Evolutionary conservation across 2,888 invertebrate species (phyloP).

Genomic region (Frankliniella intonsa): DNA sequence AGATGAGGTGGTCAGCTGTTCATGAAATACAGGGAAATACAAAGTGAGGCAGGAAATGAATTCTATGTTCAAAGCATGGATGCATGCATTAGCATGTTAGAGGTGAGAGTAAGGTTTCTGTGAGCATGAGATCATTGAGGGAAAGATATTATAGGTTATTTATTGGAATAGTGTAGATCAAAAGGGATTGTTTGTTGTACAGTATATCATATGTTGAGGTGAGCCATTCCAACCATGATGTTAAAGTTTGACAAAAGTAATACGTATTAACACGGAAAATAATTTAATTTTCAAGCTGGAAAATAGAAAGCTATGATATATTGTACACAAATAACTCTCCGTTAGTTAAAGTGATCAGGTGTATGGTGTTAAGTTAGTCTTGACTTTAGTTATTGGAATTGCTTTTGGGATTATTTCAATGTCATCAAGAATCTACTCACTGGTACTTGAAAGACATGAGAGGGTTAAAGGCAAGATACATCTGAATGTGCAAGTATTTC

Average conservation of each 20-base stretch:
- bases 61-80: neutral
- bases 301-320: too few relatives aligned
- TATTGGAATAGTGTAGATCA: neutral
- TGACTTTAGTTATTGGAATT: too few relatives aligned
- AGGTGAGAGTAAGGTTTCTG: neutral
- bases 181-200: neutral
- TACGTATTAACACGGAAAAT: neutral
- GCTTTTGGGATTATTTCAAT: too few relatives aligned
- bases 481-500: too few relatives aligned
- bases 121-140: neutral
- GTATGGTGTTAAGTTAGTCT: too few relatives aligned
- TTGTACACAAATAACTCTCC: too few relatives aligned
- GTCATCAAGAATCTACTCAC: too few relatives aligned
- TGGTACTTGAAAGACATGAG: too few relatives aligned
- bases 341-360: too few relatives aligned
- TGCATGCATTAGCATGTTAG: constrained; percentile 11
- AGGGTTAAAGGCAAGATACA: too few relatives aligned
- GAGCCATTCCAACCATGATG: neutral
- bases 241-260: neutral
- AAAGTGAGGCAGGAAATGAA: neutral
- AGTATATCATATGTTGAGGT: neutral
- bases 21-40: neutral
- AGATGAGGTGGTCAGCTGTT: constrained; percentile 22
- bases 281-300: neutral
- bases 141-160: neutral